Evolutionary conservation across 2,113 vertebrate genomes (phyloP), one percentile per base, ranked within the genome.

Genomic region (Delphinus delphis): DNA sequence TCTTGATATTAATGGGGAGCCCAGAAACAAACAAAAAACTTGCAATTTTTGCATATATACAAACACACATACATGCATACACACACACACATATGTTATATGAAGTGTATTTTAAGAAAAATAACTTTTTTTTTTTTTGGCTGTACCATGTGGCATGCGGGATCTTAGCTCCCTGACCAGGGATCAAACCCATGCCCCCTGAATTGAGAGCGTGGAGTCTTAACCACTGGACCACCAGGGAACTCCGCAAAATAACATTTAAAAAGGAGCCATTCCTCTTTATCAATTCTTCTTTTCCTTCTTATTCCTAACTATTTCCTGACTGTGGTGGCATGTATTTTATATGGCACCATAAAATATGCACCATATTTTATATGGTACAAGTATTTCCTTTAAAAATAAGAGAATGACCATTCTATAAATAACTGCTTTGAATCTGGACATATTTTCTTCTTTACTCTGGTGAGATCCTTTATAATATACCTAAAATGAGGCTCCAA

Each of bases 401-500:
- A 81, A 97, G 55, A 38, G 28, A 80, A 31, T 38, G 65, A 53
- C 10, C 38, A 53, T 71, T 96, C 60, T 81, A 71, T 41, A 26
- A 95, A 85, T 68, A 88, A 88, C 26, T 96, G 17, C 65, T 95
- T 98, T 86, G 67, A 94, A 73, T 91, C 33, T 96, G 89, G 68
- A 36, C 38, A 97, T 89, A 76, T 79, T 98, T 98, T 96, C 25
- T 0, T 77, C 41, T 96, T 83, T 0, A 0, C 5, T 73, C 31
- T 81, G 17, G n/a, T 44, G 36, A 96, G 74, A 91, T 71, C 58
- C 96, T 93, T 97, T 97, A 86, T 77, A 97, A 80, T 70, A 89
- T n/a, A 65, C 70, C 92, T 96, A 93, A 83, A 97, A 70, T 53
- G 95, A 94, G 96, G 33, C 2, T 1, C 0, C 79, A 55, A 87